Percentiles rank a stretch among this genome's conserved stretches.
Conservation (phyloP, 2,113 vertebrate genomes). For the Hippolais icterina region DNA sequence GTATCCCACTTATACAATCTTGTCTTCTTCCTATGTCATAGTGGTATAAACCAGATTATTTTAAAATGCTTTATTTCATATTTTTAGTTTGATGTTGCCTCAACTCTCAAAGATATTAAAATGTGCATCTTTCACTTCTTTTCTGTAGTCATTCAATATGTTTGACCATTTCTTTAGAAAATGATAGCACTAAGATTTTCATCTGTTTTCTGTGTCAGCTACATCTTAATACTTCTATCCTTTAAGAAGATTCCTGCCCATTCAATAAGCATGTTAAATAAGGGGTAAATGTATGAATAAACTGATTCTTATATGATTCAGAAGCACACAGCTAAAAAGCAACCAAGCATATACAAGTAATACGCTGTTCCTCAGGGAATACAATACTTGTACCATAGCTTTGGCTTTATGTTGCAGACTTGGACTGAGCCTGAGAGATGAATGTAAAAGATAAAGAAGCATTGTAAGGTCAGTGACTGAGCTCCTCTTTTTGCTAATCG, state of each 20-base stretch:
- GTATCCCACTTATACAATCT: background rate
- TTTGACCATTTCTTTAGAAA: conserved; percentile 10
- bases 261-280: conserved; percentile 52
- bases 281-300: conserved; percentile 47
- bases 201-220: conserved; percentile 37
- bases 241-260: conserved; percentile 15
- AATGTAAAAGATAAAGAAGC: conserved; percentile 61
- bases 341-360: conserved; percentile 54
- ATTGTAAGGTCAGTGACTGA: conserved; percentile 50
- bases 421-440: conserved; percentile 30
- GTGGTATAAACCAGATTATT: background rate
- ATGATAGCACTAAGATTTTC: conserved; percentile 60
- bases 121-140: background rate
- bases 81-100: background rate
- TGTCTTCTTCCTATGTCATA: background rate
- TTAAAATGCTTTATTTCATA: background rate
- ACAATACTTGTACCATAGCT: conserved; percentile 54
- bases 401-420: conserved; percentile 39
- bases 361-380: conserved; percentile 2
- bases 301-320: conserved; percentile 45
- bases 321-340: conserved; percentile 41
- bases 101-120: background rate
- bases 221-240: conserved; percentile 47
- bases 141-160: background rate
- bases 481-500: conserved; percentile 35